Conservation (phyloP, 37 sponge, comb jelly and placozoan genomes). For the Halisarca cf. caerulea region DNA sequence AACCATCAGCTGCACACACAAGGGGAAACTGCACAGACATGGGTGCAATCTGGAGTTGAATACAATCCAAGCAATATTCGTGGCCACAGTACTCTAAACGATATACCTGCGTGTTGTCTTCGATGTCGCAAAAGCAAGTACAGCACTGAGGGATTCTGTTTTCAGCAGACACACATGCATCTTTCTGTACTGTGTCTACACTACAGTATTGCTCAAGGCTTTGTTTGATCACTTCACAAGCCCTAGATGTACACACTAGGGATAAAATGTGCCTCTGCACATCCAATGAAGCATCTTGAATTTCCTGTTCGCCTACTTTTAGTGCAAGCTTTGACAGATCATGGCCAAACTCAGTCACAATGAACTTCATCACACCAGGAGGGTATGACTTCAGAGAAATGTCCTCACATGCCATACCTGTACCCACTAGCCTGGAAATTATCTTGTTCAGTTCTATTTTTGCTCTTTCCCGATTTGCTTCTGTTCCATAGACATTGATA, state of each 20-base stretch:
- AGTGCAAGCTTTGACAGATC: conserved; percentile 13
- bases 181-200: background rate
- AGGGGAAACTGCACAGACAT: conserved; percentile 54
- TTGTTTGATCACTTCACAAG: background rate
- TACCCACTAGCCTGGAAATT: background rate
- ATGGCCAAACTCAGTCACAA: conserved; percentile 50
- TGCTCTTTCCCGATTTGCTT: conserved; percentile 19
- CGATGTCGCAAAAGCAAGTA: conserved; percentile 19
- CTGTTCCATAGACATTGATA: conserved; percentile 56
- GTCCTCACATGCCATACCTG: background rate
- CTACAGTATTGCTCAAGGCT: background rate
- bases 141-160: conserved; percentile 34
- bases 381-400: conserved; percentile 42
- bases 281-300: conserved; percentile 31
- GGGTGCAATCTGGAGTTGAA: conserved; percentile 43
- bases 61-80: conserved; percentile 60
- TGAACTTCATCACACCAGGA: conserved; percentile 64
- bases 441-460: conserved; percentile 9
- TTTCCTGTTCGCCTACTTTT: conserved; percentile 2
- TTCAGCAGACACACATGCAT: background rate
- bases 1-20: conserved; percentile 63
- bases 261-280: conserved; percentile 40
- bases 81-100: conserved; percentile 75
- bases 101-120: conserved; percentile 3
- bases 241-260: conserved; percentile 30